Evolutionary conservation across 2,888 invertebrate species (phyloP).

Genomic region (Eilema griseolum): DNA sequence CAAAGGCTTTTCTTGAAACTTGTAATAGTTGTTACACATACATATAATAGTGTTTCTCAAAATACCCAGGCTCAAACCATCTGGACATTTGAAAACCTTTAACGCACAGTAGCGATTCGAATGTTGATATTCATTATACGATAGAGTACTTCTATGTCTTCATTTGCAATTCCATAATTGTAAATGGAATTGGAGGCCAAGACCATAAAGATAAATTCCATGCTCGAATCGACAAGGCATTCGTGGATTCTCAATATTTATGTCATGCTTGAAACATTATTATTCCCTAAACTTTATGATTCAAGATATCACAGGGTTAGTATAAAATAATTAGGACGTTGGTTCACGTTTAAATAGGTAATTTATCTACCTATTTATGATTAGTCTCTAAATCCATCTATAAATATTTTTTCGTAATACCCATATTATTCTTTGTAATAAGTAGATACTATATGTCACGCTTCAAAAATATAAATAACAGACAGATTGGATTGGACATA

Average conservation of each 20-base stretch:
- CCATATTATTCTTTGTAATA: background rate
- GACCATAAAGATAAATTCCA: background rate
- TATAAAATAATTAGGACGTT: background rate
- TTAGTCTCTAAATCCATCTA: background rate
- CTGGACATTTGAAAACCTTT: background rate
- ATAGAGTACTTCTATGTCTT: background rate
- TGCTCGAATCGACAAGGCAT: background rate
- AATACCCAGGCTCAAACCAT: background rate
- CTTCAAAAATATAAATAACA: background rate
- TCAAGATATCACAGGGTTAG: background rate
- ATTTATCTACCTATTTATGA: too few species aligned
- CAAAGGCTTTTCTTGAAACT: slow-evolving; percentile 19
- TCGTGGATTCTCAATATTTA: background rate
- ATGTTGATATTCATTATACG: background rate
- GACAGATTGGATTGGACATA: background rate
- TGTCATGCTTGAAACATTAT: background rate
- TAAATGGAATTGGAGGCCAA: background rate
- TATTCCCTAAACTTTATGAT: background rate
- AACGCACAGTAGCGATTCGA: background rate
- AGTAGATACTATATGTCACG: background rate
- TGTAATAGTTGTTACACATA: slow-evolving; percentile 13
- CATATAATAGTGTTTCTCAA: background rate
- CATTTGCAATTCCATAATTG: background rate
- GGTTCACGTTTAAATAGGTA: too few species aligned
- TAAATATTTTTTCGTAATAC: background rate